phyloP scores from a whole-genome alignment of 2,797 vertebrate genomes.

The Chelmon rostratus region DNA sequence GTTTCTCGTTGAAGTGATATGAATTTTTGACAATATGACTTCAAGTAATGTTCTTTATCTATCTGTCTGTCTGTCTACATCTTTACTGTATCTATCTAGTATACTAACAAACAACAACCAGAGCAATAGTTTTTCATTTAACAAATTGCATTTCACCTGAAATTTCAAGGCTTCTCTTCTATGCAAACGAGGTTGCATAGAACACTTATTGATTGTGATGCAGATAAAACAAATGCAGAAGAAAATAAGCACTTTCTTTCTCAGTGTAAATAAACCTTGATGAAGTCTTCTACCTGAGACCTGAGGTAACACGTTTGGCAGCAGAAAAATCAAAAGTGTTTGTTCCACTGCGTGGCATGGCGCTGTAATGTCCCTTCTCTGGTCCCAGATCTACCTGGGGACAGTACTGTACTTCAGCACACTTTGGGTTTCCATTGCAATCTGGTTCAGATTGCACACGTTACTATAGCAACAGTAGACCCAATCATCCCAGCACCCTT shows the following conservation, averaged over 20 bases:
- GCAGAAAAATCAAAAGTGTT: neutral
- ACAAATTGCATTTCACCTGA: neutral
- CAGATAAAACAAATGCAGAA: neutral
- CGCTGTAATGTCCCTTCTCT: neutral
- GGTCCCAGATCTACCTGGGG: neutral
- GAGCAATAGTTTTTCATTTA: neutral
- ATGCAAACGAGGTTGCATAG: neutral
- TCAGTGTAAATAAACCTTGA: neutral
- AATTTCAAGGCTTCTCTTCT: neutral
- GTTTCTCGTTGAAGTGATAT: neutral
- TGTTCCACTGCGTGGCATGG: neutral
- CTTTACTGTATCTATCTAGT: neutral
- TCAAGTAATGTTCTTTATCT: neutral
- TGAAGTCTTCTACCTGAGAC: neutral
- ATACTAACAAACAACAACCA: neutral
- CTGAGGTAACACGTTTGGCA: neutral
- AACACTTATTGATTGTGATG: neutral
- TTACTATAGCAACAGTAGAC: conserved; percentile 47
- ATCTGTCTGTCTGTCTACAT: neutral
- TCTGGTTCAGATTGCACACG: conserved; percentile 11
- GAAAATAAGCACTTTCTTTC: neutral
- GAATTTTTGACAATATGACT: neutral
- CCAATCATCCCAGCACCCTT: conserved; percentile 45
- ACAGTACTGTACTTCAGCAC: neutral
- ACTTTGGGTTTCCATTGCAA: conserved; percentile 15